These are phyloP conservation scores for Rhaphigaster nebulosa DNA, from an alignment of 2,888 invertebrate species.

Conservation along the genomic window DNA sequence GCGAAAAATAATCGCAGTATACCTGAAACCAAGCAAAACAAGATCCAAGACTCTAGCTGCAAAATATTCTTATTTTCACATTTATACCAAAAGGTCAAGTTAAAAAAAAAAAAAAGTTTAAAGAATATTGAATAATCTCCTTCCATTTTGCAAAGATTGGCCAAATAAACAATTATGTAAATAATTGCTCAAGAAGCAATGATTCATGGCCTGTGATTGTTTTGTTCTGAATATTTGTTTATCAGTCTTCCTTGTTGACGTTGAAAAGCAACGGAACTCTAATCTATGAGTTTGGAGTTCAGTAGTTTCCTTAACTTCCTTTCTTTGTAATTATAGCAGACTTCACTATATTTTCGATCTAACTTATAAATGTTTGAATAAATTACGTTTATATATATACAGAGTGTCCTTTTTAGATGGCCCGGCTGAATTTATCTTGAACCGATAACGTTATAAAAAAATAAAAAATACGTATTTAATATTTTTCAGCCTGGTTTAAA, in stretches of 20 bases:
- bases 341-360: background rate
- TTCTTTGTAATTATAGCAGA: background rate
- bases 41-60: background rate
- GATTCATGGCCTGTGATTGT: background rate
- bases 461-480: no score
- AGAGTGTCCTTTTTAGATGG: no score
- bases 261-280: background rate
- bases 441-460: no score
- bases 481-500: no score
- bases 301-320: background rate
- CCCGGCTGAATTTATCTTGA: no score
- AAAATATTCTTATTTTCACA: no score
- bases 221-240: background rate
- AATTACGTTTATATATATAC: no score
- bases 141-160: background rate
- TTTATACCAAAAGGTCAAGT: background rate
- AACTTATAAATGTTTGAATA: no score
- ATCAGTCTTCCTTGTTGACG: background rate
- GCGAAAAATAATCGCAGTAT: background rate
- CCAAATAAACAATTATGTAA: background rate
- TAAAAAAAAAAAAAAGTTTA: background rate
- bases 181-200: conserved; percentile 10
- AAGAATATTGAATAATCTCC: background rate
- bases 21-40: background rate
- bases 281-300: background rate